These are phyloP conservation scores for Oikopleura dioica DNA, from an alignment of 23 tunicate genomes.

Conservation along the genomic window DNA sequence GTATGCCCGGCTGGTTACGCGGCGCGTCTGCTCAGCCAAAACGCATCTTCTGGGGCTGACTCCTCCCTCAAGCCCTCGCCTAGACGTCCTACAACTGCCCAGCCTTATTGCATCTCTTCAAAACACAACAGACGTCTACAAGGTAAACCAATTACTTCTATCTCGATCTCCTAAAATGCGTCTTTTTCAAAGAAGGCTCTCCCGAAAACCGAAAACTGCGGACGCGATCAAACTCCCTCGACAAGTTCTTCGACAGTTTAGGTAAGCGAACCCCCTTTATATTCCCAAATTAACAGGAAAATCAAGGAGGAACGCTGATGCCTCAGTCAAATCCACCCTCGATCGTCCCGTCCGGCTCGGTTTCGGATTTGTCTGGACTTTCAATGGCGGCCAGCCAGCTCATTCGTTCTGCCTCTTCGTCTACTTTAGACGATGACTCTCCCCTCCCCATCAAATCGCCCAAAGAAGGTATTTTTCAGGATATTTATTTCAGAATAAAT, in stretches of 20 bases:
- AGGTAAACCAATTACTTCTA: neutral
- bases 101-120: neutral
- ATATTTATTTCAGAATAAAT: too few relatives aligned
- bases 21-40: neutral
- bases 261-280: neutral
- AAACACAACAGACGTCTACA: neutral
- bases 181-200: neutral
- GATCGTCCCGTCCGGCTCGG: neutral
- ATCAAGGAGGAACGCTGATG: neutral
- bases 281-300: neutral
- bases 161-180: neutral
- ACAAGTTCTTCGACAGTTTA: slow-evolving; percentile 6
- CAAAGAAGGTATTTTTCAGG: too few relatives aligned
- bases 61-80: neutral
- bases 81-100: neutral
- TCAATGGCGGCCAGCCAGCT: neutral
- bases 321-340: neutral
- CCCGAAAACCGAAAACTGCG: neutral
- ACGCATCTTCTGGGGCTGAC: too few relatives aligned
- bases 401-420: slow-evolving; percentile 6
- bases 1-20: neutral
- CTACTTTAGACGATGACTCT: slow-evolving; percentile 1
- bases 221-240: neutral
- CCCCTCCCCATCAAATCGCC: too few relatives aligned
- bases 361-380: neutral